Evolutionary conservation across 2,888 invertebrate genomes (phyloP).

Genomic region (Emmelina monodactyla): DNA sequence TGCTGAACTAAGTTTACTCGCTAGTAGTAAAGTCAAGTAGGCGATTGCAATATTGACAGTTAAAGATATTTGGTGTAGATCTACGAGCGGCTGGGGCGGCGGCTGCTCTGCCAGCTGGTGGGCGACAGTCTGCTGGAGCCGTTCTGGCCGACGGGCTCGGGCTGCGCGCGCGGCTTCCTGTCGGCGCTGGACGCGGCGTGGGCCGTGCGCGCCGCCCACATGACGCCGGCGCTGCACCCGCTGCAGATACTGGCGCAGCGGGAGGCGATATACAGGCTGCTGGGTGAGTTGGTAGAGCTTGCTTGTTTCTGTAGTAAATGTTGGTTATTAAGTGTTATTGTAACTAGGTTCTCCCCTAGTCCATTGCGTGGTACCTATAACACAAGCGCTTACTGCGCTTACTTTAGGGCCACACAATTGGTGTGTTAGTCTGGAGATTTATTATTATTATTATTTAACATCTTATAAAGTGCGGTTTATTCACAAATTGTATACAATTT

Average conservation of each 20-base stretch:
- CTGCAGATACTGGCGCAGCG: constrained; percentile 91
- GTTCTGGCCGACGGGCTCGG: constrained; percentile 99
- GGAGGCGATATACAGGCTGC: constrained; percentile 89
- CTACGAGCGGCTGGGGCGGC: constrained; percentile 68
- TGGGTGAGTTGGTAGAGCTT: constrained; percentile 50
- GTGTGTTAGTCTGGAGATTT: too few species aligned
- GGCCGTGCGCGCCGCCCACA: constrained; percentile 88
- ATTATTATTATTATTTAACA: too few species aligned
- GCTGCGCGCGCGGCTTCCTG: constrained; percentile 96
- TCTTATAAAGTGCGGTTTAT: too few species aligned
- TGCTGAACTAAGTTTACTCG: too few species aligned
- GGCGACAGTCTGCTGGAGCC: constrained; percentile 97
- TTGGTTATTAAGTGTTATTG: background rate
- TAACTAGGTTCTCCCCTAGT: background rate
- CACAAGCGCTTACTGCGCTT: too few species aligned
- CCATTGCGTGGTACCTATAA: too few species aligned
- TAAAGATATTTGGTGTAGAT: too few species aligned
- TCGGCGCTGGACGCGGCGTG: constrained; percentile 96
- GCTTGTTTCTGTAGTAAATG: too few species aligned
- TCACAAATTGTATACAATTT: too few species aligned
- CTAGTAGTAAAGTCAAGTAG: too few species aligned
- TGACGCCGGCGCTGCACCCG: constrained; percentile 69
- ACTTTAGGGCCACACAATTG: too few species aligned
- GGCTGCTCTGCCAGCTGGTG: constrained; percentile 87
- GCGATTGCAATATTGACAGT: too few species aligned